Conservation (phyloP, 1,140 invertebrate genomes). For the Lucilia cuprina region DNA sequence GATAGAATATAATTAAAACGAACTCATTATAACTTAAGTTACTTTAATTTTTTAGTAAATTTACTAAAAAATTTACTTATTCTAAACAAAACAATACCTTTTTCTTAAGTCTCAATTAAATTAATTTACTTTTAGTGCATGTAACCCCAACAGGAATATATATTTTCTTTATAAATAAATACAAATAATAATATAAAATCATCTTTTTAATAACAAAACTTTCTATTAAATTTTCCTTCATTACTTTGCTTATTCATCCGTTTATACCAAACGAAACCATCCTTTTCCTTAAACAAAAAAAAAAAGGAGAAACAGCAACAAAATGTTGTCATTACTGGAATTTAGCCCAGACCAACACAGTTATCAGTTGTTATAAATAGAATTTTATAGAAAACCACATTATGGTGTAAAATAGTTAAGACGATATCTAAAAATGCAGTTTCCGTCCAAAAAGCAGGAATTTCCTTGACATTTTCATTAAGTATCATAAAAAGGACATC, state of each 20-base stretch:
- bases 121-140: no score
- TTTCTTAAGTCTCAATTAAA: no score
- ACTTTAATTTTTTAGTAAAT: no score
- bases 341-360: background rate
- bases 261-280: background rate
- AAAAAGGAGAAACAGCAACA: no score
- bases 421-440: conserved; percentile 53
- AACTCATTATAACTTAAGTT: no score
- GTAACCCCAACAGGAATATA: no score
- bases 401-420: conserved; percentile 52
- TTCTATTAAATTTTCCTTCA: conserved; percentile 7
- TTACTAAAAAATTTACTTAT: no score
- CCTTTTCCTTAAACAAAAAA: background rate
- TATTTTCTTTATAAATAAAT: background rate
- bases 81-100: no score
- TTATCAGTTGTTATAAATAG: no score
- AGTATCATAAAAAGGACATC: conserved; percentile 49
- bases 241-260: background rate
- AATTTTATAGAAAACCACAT: conserved; percentile 18
- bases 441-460: conserved; percentile 61
- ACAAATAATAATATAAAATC: background rate
- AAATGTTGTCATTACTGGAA: background rate
- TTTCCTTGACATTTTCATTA: conserved; percentile 63
- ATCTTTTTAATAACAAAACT: background rate
- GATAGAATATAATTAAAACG: no score